Percentiles rank a stretch among this genome's conserved stretches.
These are phyloP conservation scores for Parazoanthus darwini DNA, from an alignment of 92 coral and sea anemone genomes.

Conservation along the genomic window DNA sequence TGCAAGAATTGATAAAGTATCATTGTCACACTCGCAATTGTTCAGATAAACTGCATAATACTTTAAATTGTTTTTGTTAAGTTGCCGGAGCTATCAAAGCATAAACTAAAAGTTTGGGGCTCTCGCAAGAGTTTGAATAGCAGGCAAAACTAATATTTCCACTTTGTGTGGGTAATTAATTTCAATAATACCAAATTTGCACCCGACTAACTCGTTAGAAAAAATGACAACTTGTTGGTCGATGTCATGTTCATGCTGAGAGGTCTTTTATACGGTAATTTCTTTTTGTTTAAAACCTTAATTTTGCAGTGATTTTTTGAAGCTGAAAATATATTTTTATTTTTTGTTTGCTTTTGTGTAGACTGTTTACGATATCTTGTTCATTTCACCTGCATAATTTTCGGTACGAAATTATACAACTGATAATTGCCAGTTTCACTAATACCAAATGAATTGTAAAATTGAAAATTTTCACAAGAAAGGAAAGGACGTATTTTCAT, in stretches of 20 bases:
- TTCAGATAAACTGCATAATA: slow-evolving; percentile 3
- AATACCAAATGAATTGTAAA: not conserved
- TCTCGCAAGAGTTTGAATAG: not conserved
- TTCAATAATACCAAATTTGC: not conserved
- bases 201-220: not conserved
- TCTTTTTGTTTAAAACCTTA: not conserved
- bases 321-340: not conserved
- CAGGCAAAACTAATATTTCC: no score
- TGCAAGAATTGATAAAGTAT: slow-evolving; percentile 3
- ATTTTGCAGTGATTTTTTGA: not conserved
- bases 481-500: not conserved
- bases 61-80: no score
- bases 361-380: not conserved
- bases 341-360: not conserved
- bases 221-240: not conserved
- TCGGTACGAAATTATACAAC: not conserved
- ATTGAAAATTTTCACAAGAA: no score
- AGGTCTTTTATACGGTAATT: not conserved
- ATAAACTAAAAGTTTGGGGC: not conserved
- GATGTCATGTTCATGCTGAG: not conserved
- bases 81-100: not conserved
- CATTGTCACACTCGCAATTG: slow-evolving; percentile 8
- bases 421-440: not conserved
- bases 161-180: not conserved
- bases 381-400: slow-evolving; percentile 8